These are phyloP conservation scores for Rhinophrynus dorsalis DNA, from an alignment of 2,797 vertebrate genomes.

Conservation along the genomic window DNA sequence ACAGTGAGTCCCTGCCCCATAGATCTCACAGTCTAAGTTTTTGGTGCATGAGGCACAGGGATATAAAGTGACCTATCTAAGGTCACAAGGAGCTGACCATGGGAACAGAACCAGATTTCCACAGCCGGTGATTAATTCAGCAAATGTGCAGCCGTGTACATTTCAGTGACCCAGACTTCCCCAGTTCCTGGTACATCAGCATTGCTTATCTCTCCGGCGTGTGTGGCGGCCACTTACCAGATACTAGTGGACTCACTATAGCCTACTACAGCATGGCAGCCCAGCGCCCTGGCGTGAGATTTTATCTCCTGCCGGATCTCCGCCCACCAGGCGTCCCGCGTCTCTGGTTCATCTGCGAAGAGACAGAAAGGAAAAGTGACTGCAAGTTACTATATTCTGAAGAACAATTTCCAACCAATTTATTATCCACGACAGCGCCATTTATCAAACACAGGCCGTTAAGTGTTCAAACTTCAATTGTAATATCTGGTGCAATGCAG, in stretches of 20 bases:
- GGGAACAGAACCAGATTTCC: too few species aligned
- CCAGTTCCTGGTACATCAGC: too few species aligned
- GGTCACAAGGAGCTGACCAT: too few species aligned
- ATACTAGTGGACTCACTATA: conserved; percentile 98
- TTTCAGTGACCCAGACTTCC: too few species aligned
- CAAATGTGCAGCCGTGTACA: too few species aligned
- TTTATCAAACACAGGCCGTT: neutral
- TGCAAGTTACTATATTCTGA: conserved; percentile 51
- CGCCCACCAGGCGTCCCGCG: conserved; percentile 98
- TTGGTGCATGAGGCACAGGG: too few species aligned
- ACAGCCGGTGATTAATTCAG: too few species aligned
- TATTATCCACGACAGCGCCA: neutral
- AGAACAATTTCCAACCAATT: neutral
- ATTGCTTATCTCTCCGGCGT: too few species aligned
- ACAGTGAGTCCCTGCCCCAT: too few species aligned
- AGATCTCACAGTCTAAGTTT: too few species aligned
- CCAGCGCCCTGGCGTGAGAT: conserved; percentile 96
- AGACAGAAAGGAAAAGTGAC: conserved; percentile 43
- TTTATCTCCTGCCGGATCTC: conserved; percentile 99
- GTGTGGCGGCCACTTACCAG: conserved; percentile 88
- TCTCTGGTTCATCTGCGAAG: conserved; percentile 98
- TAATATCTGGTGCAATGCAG: neutral
- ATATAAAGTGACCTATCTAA: too few species aligned
- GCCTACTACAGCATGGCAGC: conserved; percentile 96
- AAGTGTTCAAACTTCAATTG: neutral